Evolutionary conservation across 2,797 vertebrate species (phyloP), one percentile per base, ranked within the genome.

Genomic region (Xenopus petersii): DNA sequence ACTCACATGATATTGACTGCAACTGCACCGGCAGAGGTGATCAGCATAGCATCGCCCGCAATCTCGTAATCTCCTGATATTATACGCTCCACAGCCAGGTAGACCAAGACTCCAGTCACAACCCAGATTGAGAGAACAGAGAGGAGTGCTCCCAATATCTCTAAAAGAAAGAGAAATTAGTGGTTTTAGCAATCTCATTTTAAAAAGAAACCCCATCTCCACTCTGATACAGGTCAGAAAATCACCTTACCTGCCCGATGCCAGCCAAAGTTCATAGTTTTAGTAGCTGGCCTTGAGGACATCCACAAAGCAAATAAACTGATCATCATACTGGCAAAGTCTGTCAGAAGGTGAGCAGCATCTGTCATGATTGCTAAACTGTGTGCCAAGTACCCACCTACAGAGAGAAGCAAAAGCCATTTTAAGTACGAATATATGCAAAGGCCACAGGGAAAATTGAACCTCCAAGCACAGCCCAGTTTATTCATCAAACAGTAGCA

Each of bases 341-440:
- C 95, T 0, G 94, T 95, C 80, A 98, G 91, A 12, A 98, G 92
- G 76, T 98, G 96, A 4, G 94, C 96, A 0, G 96, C 94, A 0
- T 98, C 96, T 0, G 93, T 96, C 94, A 97, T 95, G 82, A 98
- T 89, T 74, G 95, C 95, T 87, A 97, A 83, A 87, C 95, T 98
- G 69, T 87, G 89, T 0, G 96, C 94, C 58, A 92, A 82, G 80
- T 94, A 95, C 13, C 95, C 95, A 55, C 94, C 94, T 95, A 70
- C 73, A 55, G 61, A 71, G 4, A 12, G 11, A 48, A 62, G 11
- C 1, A 54, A 9, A 47, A 59, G 16, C 5, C 55, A 12, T 4
- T 42, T 42, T 42, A 42, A 42, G 5, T 42, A 42, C 1, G 6
- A 42, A 5, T 42, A 42, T 9, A 7, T 42, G 36, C 36, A 42